Evolutionary conservation across 2,113 vertebrate genomes (phyloP), one percentile per base, ranked within the genome.

Genomic region (Heterotis niloticus): DNA sequence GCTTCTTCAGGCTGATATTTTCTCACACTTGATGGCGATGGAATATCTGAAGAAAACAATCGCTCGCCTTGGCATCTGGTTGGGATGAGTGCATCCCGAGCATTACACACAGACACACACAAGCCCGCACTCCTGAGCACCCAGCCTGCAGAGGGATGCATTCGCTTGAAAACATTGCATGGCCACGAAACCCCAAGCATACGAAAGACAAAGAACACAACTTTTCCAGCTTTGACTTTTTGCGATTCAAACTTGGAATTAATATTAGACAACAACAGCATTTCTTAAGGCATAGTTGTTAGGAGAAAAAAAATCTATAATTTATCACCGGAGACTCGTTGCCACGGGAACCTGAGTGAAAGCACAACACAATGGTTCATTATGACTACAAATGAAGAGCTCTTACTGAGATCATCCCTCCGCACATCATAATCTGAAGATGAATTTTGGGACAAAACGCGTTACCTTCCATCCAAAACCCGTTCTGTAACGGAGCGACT

Each of bases 331-430:
- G 54, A 70, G 54, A 51, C 23, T 5, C 11, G 29, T 79, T 72
- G 28, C n/a, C 68, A 71, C 72, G 67, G 78, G 5, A 51, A 72
- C n/a, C 23, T 17, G 18, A 20, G 20, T 23, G 57, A 24, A 12
- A 24, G 34, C 28, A 76, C 24, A 18, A 76, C 74, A 17, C 52
- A 75, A 26, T 62, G 23, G 34, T 62, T 76, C 51, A 52, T 60
- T 51, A 71, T 72, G 78, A 72, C 56, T 62, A 57, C 23, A 60
- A 59, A 34, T 60, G 0, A 59, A 29, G 52, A 68, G 52, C 26
- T 78, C 20, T 70, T 17, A 69, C 23, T 78, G 70, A 18, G n/a
- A 70, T 78, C 20, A 78, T 78, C 66, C 18, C 10, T 69, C 77
- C 59, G 66, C 24, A 59, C n/a, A 5, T 69, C 64, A 4, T 77